Percentiles rank a stretch among this genome's conserved stretches.
These are phyloP conservation scores for Haemorhous mexicanus DNA, from an alignment of 2,113 vertebrate species.

Conservation along the genomic window DNA sequence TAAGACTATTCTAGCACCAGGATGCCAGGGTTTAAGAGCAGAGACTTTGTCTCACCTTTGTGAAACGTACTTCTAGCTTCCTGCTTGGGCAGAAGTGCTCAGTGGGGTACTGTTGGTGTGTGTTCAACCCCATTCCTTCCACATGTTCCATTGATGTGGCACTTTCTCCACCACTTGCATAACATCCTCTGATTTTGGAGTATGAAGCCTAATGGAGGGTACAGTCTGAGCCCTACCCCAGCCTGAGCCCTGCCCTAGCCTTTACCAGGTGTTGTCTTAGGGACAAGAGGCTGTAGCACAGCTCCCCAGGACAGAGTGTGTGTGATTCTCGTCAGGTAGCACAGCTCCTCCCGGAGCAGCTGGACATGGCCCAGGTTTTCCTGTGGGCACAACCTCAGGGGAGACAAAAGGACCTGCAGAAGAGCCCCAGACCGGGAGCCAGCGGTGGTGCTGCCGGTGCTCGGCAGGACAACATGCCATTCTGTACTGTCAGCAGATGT, in stretches of 20 bases:
- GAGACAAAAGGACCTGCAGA: background rate
- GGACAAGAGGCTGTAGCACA: background rate
- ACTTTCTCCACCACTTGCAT: background rate
- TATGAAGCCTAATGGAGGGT: accelerated
- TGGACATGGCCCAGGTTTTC: background rate
- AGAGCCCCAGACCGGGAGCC: background rate
- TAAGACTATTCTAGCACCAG: background rate
- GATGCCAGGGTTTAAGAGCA: background rate
- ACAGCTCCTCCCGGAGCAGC: background rate
- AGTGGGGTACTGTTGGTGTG: background rate
- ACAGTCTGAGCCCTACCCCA: background rate
- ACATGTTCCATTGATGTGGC: accelerated
- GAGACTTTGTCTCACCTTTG: background rate
- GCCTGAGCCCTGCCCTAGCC: background rate
- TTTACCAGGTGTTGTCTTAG: background rate
- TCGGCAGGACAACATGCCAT: background rate
- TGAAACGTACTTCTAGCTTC: background rate
- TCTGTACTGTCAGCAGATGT: constrained; percentile 4
- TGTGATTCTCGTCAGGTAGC: accelerated
- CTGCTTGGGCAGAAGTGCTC: background rate
- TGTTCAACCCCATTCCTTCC: background rate
- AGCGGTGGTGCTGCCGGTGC: background rate
- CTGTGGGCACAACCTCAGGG: background rate
- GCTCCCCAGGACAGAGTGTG: background rate
- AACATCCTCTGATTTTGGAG: background rate